A percentile compares a stretch with the other conserved stretches of the same genome.
These are phyloP conservation scores for Trichogramma evanescens DNA, from an alignment of 2,888 invertebrate genomes.

Conservation along the genomic window DNA sequence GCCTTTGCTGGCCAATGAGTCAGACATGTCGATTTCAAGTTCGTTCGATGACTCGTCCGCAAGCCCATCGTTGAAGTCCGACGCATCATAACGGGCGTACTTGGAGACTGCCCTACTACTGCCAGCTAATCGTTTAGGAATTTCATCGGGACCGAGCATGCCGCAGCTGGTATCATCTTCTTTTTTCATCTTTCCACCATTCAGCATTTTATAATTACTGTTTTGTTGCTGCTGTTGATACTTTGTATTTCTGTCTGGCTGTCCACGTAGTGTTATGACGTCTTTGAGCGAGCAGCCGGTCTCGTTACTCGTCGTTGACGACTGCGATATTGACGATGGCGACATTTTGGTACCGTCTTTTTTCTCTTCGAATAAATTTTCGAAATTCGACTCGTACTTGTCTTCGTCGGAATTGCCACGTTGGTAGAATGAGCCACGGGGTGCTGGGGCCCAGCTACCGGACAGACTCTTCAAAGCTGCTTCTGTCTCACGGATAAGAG, in stretches of 20 bases:
- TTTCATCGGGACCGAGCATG: slow-evolving; percentile 47
- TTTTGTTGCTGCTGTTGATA: slow-evolving; percentile 29
- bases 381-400: slow-evolving; percentile 65
- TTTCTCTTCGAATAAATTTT: slow-evolving; percentile 78
- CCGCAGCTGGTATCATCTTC: slow-evolving; percentile 45
- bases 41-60: slow-evolving; percentile 74
- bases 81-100: slow-evolving; percentile 61
- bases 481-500: slow-evolving; percentile 79
- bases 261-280: slow-evolving; percentile 53
- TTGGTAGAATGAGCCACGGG: slow-evolving; percentile 58
- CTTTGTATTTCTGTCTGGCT: slow-evolving; percentile 34
- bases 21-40: slow-evolving; percentile 72
- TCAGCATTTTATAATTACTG: slow-evolving; percentile 20
- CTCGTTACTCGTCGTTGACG: slow-evolving; percentile 54
- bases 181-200: slow-evolving; percentile 29
- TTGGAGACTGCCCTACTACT: slow-evolving; percentile 41
- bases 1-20: slow-evolving; percentile 60
- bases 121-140: slow-evolving; percentile 24
- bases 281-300: slow-evolving; percentile 61
- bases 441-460: slow-evolving; percentile 70
- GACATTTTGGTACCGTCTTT: slow-evolving; percentile 59
- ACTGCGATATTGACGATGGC: slow-evolving; percentile 60
- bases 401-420: slow-evolving; percentile 61
- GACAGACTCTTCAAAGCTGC: slow-evolving; percentile 81
- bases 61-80: slow-evolving; percentile 63